Base-by-base conservation (phyloP, 2,797 vertebrate genomes). In the Graptemys geographica region DNA sequence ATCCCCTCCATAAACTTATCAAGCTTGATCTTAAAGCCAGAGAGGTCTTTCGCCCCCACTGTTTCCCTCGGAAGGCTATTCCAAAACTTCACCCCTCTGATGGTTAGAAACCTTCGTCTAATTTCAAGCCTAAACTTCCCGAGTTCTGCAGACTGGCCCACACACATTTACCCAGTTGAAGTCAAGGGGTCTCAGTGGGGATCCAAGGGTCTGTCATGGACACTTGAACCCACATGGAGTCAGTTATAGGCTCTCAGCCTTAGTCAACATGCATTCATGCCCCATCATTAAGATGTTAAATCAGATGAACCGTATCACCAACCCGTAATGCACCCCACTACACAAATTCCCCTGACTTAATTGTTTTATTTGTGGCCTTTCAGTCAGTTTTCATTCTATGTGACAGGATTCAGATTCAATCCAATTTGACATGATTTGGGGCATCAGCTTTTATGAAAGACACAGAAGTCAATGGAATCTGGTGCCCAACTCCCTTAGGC, bases 381-480 rank as follows among this genome's bases (percentile, higher is more conserved):
- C 10, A 72, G n/a, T 41, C 65, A 23, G 0, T 87, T 88, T 51
- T 57, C 84, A 85, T 74, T 76, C 80, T 1, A 0, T 92, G 33
- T 62, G 86, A 93, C n/a, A 83, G 65, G 10, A 37, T 72, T 72
- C 65, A 72, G 19, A 72, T 72, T 41, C 19, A 72, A 72, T 6
- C 19, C 18, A 72, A 84, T 11, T 81, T 86, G 41, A 91, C 31
- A 79, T 11, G 5, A 44, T 31, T 21, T 86, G 81, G 80, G 92
- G 57, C 78, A 89, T 65, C 69, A 79, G 87, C 90, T 95, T 93
- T 93, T 81, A 90, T 15, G 44, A 83, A 37, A 83, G 52, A 94
- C 13, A 89, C 2, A 18, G 27, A 3, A 0, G 92, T 91, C 74
- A 91, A 18, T 51, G 44, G 59, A 49, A 92, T 83, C 90, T 81